These are phyloP conservation scores for Caranx ignobilis DNA, from an alignment of 2,113 vertebrate species.

Conservation along the genomic window DNA sequence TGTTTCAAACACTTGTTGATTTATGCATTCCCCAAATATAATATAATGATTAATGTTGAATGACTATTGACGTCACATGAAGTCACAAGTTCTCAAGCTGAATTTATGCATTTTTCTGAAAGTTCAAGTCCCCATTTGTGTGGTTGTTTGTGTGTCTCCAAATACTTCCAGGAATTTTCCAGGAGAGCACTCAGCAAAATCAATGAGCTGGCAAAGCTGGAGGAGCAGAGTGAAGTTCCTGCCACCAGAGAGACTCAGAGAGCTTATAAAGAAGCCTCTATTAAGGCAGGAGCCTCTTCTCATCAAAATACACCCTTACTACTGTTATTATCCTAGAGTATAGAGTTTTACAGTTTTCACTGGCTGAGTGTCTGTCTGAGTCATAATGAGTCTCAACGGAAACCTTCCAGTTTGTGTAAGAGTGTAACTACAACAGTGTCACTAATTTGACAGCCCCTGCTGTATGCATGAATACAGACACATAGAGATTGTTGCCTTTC, in stretches of 20 bases:
- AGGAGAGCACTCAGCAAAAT: conserved; percentile 91
- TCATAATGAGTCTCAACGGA: background rate
- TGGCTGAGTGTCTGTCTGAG: background rate
- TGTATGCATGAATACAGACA: too few relatives aligned
- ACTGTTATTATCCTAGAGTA: background rate
- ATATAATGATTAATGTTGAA: background rate
- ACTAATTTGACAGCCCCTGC: too few relatives aligned
- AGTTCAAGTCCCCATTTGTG: background rate
- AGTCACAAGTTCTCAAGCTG: background rate
- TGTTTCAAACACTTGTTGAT: background rate
- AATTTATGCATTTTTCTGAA: background rate
- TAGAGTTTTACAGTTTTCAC: background rate
- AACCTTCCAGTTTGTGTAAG: too few relatives aligned
- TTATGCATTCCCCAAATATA: background rate
- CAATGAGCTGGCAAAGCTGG: conserved; percentile 87
- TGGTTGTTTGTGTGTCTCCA: conserved; percentile 18
- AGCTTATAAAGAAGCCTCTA: conserved; percentile 89
- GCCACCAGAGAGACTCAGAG: conserved; percentile 78
- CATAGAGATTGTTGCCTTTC: background rate
- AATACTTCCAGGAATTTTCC: conserved; percentile 88
- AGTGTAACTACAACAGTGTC: too few relatives aligned
- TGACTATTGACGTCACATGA: background rate
- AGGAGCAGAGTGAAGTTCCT: conserved; percentile 77
- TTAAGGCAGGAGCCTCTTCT: conserved; percentile 84
- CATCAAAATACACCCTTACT: background rate